Conservation (phyloP, 2,797 vertebrate genomes). For the Borostomias antarcticus region DNA sequence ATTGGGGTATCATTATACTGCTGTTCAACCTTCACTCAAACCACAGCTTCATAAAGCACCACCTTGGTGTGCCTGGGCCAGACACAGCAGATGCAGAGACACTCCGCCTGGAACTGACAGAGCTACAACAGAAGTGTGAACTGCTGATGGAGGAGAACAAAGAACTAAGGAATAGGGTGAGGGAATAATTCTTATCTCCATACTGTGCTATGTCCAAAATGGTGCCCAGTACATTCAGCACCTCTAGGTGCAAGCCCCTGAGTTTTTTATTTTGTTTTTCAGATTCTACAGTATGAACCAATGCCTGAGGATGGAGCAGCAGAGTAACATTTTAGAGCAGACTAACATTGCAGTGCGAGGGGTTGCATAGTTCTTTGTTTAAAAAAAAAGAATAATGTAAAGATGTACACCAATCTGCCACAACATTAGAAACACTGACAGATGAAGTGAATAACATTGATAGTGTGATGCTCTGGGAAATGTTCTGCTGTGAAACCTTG, state of each 20-base stretch:
- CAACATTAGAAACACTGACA: too few relatives aligned
- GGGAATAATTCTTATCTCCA: not conserved
- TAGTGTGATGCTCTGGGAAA: too few relatives aligned
- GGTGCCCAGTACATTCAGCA: not conserved
- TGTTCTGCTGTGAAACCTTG: too few relatives aligned
- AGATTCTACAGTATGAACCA: conserved; percentile 91
- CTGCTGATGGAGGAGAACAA: conserved; percentile 89
- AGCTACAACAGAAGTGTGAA: conserved; percentile 89
- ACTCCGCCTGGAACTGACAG: conserved; percentile 84
- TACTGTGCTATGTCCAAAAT: not conserved
- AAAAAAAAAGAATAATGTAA: too few relatives aligned
- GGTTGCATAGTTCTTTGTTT: too few relatives aligned
- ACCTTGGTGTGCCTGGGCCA: conserved; percentile 80
- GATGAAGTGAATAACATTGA: too few relatives aligned
- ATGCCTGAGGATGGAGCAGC: conserved; percentile 79
- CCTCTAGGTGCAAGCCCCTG: not conserved
- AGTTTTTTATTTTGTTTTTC: conserved; percentile 34
- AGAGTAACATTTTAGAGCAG: conserved; percentile 76
- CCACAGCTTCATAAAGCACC: conserved; percentile 90
- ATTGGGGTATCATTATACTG: too few relatives aligned
- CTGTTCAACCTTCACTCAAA: conserved; percentile 7
- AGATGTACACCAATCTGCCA: too few relatives aligned
- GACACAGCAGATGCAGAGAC: conserved; percentile 83
- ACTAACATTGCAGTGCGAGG: too few relatives aligned
- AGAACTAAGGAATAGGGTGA: conserved; percentile 89